Base-by-base conservation (phyloP, 2,113 vertebrate genomes). In the Lepus timidus region DNA sequence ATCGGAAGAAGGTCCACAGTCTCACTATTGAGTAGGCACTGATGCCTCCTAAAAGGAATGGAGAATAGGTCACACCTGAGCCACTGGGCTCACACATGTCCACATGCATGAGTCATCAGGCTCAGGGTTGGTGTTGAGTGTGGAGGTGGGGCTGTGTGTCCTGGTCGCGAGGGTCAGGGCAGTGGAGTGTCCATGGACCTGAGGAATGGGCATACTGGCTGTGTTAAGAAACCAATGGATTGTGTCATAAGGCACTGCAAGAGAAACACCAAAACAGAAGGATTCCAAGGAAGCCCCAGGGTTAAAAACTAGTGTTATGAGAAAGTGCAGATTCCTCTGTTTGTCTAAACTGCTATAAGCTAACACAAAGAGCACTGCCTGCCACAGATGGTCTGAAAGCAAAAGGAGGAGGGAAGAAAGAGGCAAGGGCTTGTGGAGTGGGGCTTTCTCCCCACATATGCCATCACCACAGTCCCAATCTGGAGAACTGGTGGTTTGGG, bases 111-210 rank as follows among this genome's bases (percentile, higher is more conserved):
- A 61, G 58, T 10, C n/a, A 0, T 1, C 14, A 49, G 70, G 14
- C 11, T 8, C 17, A 1, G 29, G 51, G 9, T 6, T 23, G 62
- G 3, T 6, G 10, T 6, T 25, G 36, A 23, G 17, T 31, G 73
- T 27, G 27, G 62, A 62, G 58, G 17, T 33, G 6, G 62, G 23
- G 10, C 4, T 0, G 0, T n/a, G 44, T 29, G 70, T 1, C 2
- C 13, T 1, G 29, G 2, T 49, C 0, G 29, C 13, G 62, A 64
- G 12, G 31, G 14, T 12, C 29, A 5, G 44, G 9, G 3, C 17
- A 44, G 5, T 1, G 0, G 22, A 78, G 31, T 20, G 17, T 33
- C 51, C 20, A 16, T 29, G 33, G 33, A 68, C 1, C 0, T 4
- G 8, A 25, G 11, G 22, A 74, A 14, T 6, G 12, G 55, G 23